Conservation (phyloP, 2,797 vertebrate genomes). For the Epinephelus malabaricus region DNA sequence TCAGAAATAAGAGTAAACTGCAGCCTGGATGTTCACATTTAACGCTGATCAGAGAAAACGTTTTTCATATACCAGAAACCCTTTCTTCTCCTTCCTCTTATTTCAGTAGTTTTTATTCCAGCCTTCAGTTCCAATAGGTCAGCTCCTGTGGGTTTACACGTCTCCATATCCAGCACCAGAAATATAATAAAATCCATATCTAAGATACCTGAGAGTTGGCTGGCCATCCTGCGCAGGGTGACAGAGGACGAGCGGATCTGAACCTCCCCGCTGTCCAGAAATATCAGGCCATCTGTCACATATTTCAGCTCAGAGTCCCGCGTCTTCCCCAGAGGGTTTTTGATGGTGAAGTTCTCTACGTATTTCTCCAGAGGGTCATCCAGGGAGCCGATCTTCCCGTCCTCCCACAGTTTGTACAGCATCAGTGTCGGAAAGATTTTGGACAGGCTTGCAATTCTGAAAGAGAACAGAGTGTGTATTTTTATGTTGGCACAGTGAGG, state of each 20-base stretch:
- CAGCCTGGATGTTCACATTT: not conserved
- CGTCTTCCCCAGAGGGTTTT: slow-evolving; percentile 91
- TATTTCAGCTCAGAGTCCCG: slow-evolving; percentile 86
- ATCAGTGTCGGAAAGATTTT: slow-evolving; percentile 97
- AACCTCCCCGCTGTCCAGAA: slow-evolving; percentile 87
- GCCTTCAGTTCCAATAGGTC: not conserved
- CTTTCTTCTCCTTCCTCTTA: not conserved
- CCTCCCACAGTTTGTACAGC: slow-evolving; percentile 96
- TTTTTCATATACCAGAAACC: not conserved
- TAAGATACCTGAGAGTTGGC: slow-evolving; percentile 93
- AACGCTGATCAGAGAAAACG: not conserved
- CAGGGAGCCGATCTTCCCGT: slow-evolving; percentile 91
- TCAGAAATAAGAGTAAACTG: not conserved
- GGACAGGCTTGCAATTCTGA: slow-evolving; percentile 94
- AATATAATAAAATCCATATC: not conserved
- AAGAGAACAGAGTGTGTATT: slow-evolving; percentile 3
- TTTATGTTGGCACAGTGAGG: not conserved
- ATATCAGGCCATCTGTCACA: slow-evolving; percentile 86
- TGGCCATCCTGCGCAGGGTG: slow-evolving; percentile 95
- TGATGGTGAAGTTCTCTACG: slow-evolving; percentile 91
- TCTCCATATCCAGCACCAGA: not conserved
- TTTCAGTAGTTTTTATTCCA: not conserved
- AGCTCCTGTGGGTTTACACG: not conserved
- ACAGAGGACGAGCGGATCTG: slow-evolving; percentile 90
- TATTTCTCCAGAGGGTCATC: slow-evolving; percentile 96